Evolutionary conservation across 2,888 invertebrate genomes (phyloP), one percentile per base, ranked within the genome.

Genomic region (Ephialtes manifestator): DNA sequence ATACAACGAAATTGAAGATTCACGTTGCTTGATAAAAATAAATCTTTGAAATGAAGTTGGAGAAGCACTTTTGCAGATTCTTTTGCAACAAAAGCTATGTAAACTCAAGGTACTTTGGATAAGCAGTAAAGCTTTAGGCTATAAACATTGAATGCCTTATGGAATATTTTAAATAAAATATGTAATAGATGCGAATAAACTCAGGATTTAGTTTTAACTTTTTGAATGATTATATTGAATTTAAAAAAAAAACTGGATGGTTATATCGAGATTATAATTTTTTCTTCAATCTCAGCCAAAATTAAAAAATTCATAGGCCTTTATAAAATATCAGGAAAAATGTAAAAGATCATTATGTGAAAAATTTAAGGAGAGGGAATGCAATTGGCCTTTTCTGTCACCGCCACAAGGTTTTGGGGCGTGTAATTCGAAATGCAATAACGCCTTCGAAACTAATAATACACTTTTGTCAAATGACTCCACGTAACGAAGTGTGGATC

Each of bases 381-480:
- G 60, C 28, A 81, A 81, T 85, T 48, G 70, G 77, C 53, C 70
- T 60, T 82, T 65, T 24, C 71, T 75, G 58, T 81, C 76, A 78
- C 75, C 81, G 68, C 77, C 75, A 71, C 75, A 65, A 78, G 39
- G 18, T 53, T 39, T 28, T 68, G 68, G 58, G 72, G 60, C 53
- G 74, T 77, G 74, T 67, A 76, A 53, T 72, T 80, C 0, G 55
- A 53, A 35, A 70, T 78, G 79, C 65, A 81, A 51, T 77, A 60
- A 58, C 71, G 60, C 75, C 76, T 77, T 63, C 51, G 53, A 20
- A 43, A 79, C 65, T 82, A 82, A 86, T 81, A 77, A 83, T 79
- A 81, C 81, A 80, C 81, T 86, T 83, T 82, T 67, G 82, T 67
- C 60, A 70, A 83, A 75, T 81, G 78, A 83, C 79, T 85, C 81